phyloP scores from a whole-genome alignment of 2,888 invertebrate species.

The Andrena trimmerana region DNA sequence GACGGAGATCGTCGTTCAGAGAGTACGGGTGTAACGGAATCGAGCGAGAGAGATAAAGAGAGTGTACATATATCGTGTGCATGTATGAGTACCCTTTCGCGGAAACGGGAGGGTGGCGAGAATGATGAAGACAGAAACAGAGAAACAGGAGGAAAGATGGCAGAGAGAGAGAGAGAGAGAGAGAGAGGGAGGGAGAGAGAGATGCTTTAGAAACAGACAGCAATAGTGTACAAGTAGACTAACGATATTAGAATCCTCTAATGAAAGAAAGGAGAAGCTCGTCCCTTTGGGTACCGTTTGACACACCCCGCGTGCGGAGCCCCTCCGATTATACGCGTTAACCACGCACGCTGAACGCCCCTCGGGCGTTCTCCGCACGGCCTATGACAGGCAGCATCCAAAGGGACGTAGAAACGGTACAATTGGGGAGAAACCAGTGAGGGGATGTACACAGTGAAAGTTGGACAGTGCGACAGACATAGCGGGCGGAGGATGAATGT shows the following conservation, averaged over 20 bases:
- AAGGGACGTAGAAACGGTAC: too few species aligned
- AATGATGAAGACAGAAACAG: constrained; percentile 4
- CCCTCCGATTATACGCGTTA: too few species aligned
- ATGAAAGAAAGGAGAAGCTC: too few species aligned
- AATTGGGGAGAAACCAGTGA: neutral
- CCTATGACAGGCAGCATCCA: too few species aligned
- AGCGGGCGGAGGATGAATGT: neutral
- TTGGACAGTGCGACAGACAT: constrained; percentile 9
- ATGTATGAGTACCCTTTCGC: neutral
- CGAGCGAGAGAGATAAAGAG: constrained; percentile 14
- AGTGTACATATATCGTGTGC: neutral
- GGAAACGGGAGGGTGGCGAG: neutral
- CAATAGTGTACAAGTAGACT: too few species aligned
- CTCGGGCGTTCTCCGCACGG: too few species aligned
- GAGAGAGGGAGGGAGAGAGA: neutral
- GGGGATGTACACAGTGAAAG: neutral
- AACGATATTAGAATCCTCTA: too few species aligned
- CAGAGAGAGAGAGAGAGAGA: neutral
- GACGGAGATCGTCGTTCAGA: constrained; percentile 20
- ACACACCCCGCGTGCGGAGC: too few species aligned
- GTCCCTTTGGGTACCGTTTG: too few species aligned
- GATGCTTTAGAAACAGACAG: neutral
- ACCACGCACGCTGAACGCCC: too few species aligned
- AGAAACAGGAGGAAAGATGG: constrained; percentile 16
- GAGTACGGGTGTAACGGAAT: constrained; percentile 6